A percentile compares a stretch with the other conserved stretches of the same genome.
Evolutionary conservation across 2,888 invertebrate genomes (phyloP).

Genomic region (Stegophylla sp.): DNA sequence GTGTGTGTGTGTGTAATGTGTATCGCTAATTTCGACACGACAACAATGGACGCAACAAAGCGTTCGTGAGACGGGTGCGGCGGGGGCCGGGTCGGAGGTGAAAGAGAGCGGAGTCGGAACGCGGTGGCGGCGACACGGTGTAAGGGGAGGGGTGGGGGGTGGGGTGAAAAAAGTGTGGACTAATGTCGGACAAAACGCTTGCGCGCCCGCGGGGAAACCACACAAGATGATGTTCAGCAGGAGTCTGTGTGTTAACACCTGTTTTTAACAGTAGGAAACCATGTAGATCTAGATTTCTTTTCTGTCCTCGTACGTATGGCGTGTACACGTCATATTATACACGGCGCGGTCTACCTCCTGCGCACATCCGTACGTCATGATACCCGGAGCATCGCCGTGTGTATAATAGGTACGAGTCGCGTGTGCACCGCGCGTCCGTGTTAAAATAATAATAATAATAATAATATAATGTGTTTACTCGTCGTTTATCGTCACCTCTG

Average conservation of each 20-base stretch:
- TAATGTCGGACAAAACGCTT: conserved; percentile 44
- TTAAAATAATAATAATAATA: conserved; percentile 1
- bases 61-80: neutral
- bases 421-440: neutral
- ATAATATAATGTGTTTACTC: conserved; percentile 46
- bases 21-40: conserved; percentile 49
- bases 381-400: too few species aligned
- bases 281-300: conserved; percentile 53
- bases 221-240: conserved; percentile 53
- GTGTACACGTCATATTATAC: too few species aligned
- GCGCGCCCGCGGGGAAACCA: conserved; percentile 46
- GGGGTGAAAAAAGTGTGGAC: conserved; percentile 34
- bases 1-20: neutral
- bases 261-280: conserved; percentile 57
- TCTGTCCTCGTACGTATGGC: neutral
- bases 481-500: conserved; percentile 56
- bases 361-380: too few species aligned
- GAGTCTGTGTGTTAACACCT: conserved; percentile 53
- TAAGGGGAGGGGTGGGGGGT: neutral
- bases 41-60: conserved; percentile 35
- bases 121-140: neutral
- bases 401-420: too few species aligned
- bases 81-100: neutral
- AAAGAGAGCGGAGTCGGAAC: neutral
- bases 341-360: too few species aligned